Evolutionary conservation across 2,113 vertebrate genomes (phyloP), one percentile per base, ranked within the genome.

Genomic region (Ochotona curzoniae): DNA sequence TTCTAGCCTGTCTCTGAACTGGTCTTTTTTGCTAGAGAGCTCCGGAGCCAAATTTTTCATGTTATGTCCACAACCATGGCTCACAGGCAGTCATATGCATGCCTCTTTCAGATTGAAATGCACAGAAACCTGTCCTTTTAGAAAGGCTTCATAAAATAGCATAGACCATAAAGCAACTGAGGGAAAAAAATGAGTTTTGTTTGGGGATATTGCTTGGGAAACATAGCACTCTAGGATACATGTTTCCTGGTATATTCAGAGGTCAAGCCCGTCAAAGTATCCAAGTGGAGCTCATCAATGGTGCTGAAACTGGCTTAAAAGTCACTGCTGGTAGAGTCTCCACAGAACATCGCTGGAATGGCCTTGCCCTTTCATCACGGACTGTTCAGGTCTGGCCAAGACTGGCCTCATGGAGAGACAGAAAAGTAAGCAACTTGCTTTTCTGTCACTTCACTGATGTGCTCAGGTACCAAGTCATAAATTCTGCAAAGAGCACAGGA

Each of bases 1-100:
- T 95, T 90, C 79, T 86, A 94, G 84, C 49, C 78, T 64, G 60
- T 93, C 85, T 97, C 96, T 92, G 67, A 94, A 89, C 25, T 57
- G 81, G 69, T 81, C 49, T 87, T 94, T 94, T 44, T 76, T 64
- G 38, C 67, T 87, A 73, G 87, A 93, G 89, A 95, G 44, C 20
- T 93, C 75, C 73, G 54, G 69, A 95, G 87, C 83, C 91, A 94
- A 95, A 70, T 82, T 66, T 69, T 86, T 80, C 89, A 93, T 93
- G 76, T 87, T 95, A 87, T 93, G 80, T 23, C 82, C 32, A 57
- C 38, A 89, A 5, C 63, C 80, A 51, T 57, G 66, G 63, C 32
- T 73, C 63, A 66, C 21, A 70, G 83, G 44, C 66, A 94, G 61
- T 71, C 70, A 60, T 73, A 61, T 92, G 75, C 47, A 30, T 13